Percentiles rank a stretch among this genome's conserved stretches.
phyloP scores from a whole-genome alignment of 2,888 invertebrate genomes.

The Aleiodes leptofemur region DNA sequence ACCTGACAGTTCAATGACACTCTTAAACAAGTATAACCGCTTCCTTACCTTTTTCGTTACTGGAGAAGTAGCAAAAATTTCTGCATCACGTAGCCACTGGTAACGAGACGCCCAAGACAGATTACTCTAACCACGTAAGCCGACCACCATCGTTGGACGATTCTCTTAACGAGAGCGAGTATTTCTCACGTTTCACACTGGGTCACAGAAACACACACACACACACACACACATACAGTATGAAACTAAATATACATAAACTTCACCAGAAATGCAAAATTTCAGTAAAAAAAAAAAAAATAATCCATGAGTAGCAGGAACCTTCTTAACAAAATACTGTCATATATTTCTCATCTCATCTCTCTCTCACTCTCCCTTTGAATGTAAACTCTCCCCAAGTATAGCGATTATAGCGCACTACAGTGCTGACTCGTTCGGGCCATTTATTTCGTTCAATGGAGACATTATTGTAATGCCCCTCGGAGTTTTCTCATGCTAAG shows the following conservation, averaged over 20 bases:
- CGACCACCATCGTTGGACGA: slow-evolving; percentile 39
- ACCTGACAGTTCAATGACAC: slow-evolving; percentile 32
- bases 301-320: not conserved
- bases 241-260: not conserved
- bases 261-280: not conserved
- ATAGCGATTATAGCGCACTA: slow-evolving; percentile 28
- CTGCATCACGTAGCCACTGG: slow-evolving; percentile 36
- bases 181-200: slow-evolving; percentile 51
- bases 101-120: slow-evolving; percentile 42
- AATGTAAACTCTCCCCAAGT: not conserved
- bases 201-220: no score
- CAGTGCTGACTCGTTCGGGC: slow-evolving; percentile 23
- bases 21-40: slow-evolving; percentile 32
- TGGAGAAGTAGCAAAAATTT: slow-evolving; percentile 5
- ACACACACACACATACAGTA: not conserved
- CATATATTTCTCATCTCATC: not conserved
- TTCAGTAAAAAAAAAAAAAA: not conserved
- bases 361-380: not conserved
- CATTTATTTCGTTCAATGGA: slow-evolving; percentile 49
- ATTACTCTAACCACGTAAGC: slow-evolving; percentile 36
- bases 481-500: slow-evolving; percentile 36
- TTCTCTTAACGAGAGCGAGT: slow-evolving; percentile 49
- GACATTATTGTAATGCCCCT: slow-evolving; percentile 49
- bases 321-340: not conserved
- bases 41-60: slow-evolving; percentile 29